A percentile compares a stretch with the other conserved stretches of the same genome.
These are phyloP conservation scores for Rattus rattus DNA, from an alignment of 2,113 vertebrate genomes.

Conservation along the genomic window DNA sequence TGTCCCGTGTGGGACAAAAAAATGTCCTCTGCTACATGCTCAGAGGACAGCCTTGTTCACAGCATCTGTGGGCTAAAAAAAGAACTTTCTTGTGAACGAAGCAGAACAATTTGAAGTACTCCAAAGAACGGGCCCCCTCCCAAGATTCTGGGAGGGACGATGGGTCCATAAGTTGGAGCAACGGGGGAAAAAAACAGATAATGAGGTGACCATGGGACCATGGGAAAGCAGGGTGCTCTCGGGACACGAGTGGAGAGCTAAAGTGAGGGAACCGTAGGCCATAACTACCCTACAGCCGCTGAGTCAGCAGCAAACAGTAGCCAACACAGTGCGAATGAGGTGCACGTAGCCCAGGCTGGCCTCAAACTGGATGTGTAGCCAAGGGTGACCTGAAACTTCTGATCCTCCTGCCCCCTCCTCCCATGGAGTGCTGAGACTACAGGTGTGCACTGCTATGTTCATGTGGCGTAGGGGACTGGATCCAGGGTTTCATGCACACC, in stretches of 20 bases:
- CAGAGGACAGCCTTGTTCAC: not conserved
- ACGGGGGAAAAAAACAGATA: not conserved
- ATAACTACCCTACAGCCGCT: not conserved
- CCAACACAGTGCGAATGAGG: not conserved
- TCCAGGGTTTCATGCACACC: not conserved
- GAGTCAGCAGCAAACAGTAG: not conserved
- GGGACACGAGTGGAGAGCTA: not conserved
- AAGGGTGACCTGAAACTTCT: not conserved
- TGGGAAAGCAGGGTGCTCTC: not conserved
- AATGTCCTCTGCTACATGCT: not conserved
- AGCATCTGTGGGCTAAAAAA: not conserved
- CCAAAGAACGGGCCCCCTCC: not conserved
- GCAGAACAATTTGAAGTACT: not conserved
- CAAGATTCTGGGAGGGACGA: not conserved
- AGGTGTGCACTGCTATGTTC: not conserved
- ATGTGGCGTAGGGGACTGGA: not conserved
- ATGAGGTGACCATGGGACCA: not conserved
- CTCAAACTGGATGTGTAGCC: not conserved
- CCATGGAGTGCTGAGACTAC: not conserved
- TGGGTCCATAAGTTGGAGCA: not conserved
- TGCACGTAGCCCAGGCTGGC: not conserved
- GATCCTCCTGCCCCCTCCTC: not conserved
- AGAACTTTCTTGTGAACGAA: not conserved
- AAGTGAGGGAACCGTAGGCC: not conserved
- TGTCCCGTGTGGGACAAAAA: not conserved